Conservation (phyloP, 2,888 invertebrate species). For the Oscheius onirici region DNA sequence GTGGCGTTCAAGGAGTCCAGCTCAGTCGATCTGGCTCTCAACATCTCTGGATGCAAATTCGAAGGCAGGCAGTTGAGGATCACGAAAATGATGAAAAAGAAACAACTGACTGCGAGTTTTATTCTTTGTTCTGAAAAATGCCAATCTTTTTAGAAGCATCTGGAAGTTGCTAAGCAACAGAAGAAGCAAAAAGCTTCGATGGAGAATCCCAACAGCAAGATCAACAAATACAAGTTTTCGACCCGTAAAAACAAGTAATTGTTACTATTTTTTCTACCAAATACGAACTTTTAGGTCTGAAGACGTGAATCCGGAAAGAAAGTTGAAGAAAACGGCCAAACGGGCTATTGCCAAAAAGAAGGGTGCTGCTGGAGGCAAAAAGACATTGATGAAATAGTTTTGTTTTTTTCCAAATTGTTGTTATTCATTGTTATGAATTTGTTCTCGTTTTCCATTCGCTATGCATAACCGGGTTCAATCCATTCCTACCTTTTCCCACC, state of each 20-base stretch:
- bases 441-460: neutral
- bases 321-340: constrained; percentile 50
- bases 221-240: constrained; percentile 51
- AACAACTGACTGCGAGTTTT: constrained; percentile 37
- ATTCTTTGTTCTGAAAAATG: constrained; percentile 21
- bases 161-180: constrained; percentile 9
- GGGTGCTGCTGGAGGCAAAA: constrained; percentile 26
- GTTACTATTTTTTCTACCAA: neutral
- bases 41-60: constrained; percentile 43
- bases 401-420: constrained; percentile 23
- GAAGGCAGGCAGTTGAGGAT: constrained; percentile 44
- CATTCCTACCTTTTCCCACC: neutral
- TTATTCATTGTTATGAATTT: constrained; percentile 21
- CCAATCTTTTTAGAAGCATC: constrained; percentile 20
- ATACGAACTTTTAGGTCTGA: constrained; percentile 32
- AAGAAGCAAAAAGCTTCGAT: neutral
- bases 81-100: constrained; percentile 52
- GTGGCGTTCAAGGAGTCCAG: constrained; percentile 47
- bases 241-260: constrained; percentile 44
- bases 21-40: constrained; percentile 43
- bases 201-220: constrained; percentile 26
- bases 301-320: neutral
- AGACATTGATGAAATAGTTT: constrained; percentile 40
- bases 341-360: constrained; percentile 50
- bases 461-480: too few species aligned